phyloP scores from a whole-genome alignment of 2,113 vertebrate genomes.

The Pavo muticus region DNA sequence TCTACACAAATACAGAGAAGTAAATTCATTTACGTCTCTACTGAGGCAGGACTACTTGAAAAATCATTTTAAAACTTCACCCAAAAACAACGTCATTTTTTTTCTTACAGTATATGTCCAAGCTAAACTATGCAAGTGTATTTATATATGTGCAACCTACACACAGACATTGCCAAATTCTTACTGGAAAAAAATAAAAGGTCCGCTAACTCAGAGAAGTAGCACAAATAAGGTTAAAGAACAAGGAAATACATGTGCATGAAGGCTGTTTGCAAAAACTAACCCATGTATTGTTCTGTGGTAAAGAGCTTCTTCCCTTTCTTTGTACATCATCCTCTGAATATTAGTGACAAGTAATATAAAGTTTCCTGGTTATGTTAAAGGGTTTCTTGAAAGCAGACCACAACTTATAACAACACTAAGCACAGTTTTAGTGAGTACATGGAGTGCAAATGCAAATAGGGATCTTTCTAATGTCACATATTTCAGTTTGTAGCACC shows the following conservation, averaged over 20 bases:
- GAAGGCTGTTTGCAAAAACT: background rate
- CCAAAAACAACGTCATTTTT: background rate
- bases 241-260: background rate
- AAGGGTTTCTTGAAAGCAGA: slow-evolving; percentile 5
- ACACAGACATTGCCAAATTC: background rate
- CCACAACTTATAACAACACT: background rate
- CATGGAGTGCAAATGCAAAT: background rate
- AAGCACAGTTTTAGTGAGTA: background rate
- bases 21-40: background rate
- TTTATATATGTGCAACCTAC: background rate
- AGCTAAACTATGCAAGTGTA: background rate
- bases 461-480: background rate
- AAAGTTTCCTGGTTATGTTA: background rate
- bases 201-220: background rate
- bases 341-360: background rate
- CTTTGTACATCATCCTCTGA: background rate
- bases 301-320: background rate
- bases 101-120: background rate
- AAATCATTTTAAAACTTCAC: background rate
- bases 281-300: background rate
- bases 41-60: background rate
- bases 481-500: slow-evolving; percentile 16
- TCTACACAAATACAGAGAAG: background rate
- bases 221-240: background rate
- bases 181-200: rapidly evolving